Percentiles rank a stretch among this genome's conserved stretches.
Evolutionary conservation across 2,888 invertebrate species (phyloP).

Genomic region (Micoletzkya japonica): DNA sequence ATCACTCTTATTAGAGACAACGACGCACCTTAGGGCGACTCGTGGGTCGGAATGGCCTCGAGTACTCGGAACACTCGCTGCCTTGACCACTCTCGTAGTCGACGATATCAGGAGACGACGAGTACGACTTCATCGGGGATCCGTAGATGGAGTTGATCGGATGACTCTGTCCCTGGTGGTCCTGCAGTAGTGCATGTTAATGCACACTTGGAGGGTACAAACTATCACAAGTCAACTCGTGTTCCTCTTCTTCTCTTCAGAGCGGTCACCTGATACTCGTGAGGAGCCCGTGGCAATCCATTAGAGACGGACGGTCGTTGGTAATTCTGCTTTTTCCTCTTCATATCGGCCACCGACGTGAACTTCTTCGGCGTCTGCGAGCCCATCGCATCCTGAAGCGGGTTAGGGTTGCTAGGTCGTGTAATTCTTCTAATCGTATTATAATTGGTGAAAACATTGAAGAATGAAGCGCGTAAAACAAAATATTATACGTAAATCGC

Average conservation of each 20-base stretch:
- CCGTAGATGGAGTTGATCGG: constrained; percentile 35
- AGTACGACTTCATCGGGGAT: constrained; percentile 35
- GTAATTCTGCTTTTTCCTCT: constrained; percentile 75
- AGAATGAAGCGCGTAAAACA: no score
- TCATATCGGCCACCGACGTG: constrained; percentile 93
- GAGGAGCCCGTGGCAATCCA: constrained; percentile 32
- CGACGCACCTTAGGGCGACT: constrained; percentile 67
- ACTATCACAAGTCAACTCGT: neutral
- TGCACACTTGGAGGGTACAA: neutral
- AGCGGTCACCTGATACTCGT: constrained; percentile 31
- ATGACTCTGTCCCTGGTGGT: constrained; percentile 3
- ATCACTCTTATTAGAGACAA: constrained; percentile 30
- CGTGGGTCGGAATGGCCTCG: constrained; percentile 46
- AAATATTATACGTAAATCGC: neutral
- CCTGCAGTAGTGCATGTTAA: neutral
- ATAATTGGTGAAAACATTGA: no score
- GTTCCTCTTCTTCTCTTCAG: neutral
- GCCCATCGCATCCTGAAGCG: no score
- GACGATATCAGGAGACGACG: constrained; percentile 31
- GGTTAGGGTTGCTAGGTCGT: no score
- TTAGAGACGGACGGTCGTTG: neutral
- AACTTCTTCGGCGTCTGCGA: constrained; percentile 71
- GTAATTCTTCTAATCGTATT: no score
- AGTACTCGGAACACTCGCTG: constrained; percentile 46
- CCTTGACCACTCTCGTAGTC: constrained; percentile 21